These are phyloP conservation scores for Lycaena phlaeas DNA, from an alignment of 2,888 invertebrate genomes.

Conservation along the genomic window DNA sequence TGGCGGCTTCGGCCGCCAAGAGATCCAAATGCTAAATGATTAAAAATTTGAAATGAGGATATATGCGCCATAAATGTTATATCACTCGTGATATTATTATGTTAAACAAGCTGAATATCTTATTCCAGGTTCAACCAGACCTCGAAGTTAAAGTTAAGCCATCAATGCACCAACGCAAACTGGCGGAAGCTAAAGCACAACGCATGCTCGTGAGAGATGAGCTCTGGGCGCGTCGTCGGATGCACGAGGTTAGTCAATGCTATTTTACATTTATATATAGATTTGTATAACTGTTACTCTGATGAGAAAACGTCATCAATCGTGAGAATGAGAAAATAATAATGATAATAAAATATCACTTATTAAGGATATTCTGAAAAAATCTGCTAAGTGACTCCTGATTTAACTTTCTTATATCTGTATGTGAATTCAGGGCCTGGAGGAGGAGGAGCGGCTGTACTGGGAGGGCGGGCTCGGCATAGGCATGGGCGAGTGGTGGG, in stretches of 20 bases:
- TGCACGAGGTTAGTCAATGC: constrained; percentile 65
- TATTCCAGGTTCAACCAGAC: constrained; percentile 80
- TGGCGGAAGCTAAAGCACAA: constrained; percentile 88
- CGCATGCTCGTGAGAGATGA: constrained; percentile 80
- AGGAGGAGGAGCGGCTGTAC: constrained; percentile 87
- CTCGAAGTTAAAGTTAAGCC: constrained; percentile 97
- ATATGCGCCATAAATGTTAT: neutral
- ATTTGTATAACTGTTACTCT: no score
- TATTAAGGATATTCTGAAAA: no score
- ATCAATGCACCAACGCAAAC: constrained; percentile 85
- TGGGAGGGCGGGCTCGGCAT: constrained; percentile 97
- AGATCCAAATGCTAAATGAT: constrained; percentile 58
- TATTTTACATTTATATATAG: no score
- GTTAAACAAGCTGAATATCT: neutral
- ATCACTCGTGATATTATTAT: neutral
- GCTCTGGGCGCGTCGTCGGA: constrained; percentile 77
- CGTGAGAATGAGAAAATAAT: no score
- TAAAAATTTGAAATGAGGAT: constrained; percentile 52
- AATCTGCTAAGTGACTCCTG: no score
- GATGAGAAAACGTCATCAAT: no score
- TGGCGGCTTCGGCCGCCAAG: constrained; percentile 45
- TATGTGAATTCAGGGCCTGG: constrained; percentile 74
- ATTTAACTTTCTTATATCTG: no score
- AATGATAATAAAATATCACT: no score
- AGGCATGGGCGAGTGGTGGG: constrained; percentile 73